Evolutionary conservation across 2,797 vertebrate genomes (phyloP).

Genomic region (Anguilla marmorata): DNA sequence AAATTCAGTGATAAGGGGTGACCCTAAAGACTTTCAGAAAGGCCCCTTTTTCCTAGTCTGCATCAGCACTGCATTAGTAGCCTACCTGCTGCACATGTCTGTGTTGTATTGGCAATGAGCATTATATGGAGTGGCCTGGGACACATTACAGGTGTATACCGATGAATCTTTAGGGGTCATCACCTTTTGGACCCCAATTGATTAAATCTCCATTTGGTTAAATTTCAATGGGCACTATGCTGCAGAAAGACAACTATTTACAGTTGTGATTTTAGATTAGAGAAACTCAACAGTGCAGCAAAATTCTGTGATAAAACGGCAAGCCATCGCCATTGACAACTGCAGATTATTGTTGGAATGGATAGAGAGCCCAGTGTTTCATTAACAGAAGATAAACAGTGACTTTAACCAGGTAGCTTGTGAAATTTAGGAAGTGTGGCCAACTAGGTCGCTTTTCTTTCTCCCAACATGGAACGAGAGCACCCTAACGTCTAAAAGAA

Average conservation of each 20-base stretch:
- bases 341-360: not conserved
- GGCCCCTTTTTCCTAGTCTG: not conserved
- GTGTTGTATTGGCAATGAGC: not conserved
- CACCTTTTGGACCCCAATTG: not conserved
- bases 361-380: not conserved
- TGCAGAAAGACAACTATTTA: not conserved
- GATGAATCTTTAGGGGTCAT: not conserved
- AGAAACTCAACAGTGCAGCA: not conserved
- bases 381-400: not conserved
- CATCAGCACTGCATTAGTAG: not conserved
- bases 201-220: not conserved
- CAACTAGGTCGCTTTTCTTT: not conserved
- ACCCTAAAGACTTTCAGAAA: not conserved
- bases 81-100: not conserved
- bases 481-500: not conserved
- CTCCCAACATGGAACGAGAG: not conserved
- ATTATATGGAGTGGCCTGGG: not conserved
- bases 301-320: slow-evolving; percentile 17
- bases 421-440: not conserved
- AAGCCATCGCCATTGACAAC: not conserved
- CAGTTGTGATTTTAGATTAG: slow-evolving; percentile 17
- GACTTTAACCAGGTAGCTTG: not conserved
- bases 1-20: not conserved
- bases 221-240: not conserved
- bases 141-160: not conserved